Conservation (phyloP, 2,797 vertebrate species). For the Gallinago solitaria region DNA sequence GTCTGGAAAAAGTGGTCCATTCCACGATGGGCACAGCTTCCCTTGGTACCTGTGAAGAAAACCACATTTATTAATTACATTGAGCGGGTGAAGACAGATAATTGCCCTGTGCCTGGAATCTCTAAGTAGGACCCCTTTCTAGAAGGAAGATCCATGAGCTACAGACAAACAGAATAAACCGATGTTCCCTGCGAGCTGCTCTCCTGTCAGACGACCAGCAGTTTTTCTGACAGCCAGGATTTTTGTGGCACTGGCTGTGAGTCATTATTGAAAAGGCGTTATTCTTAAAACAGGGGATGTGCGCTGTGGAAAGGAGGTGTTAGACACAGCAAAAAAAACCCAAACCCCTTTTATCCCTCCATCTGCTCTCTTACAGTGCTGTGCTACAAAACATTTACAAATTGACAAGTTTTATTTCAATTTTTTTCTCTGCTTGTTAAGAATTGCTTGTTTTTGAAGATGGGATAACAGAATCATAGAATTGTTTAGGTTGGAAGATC, state of each 20-base stretch:
- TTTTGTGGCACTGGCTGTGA: conserved; percentile 25
- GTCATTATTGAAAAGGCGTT: conserved; percentile 8
- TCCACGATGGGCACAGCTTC: rapidly evolving
- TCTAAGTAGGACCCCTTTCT: neutral
- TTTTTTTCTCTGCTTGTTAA: neutral
- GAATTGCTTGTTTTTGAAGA: neutral
- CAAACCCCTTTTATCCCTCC: neutral
- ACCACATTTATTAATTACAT: conserved; percentile 35
- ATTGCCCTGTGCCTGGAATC: conserved; percentile 27
- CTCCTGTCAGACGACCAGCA: conserved; percentile 18
- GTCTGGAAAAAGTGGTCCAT: neutral
- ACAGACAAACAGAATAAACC: neutral
- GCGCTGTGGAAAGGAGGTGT: neutral
- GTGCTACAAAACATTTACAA: neutral
- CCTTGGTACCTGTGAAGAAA: neutral
- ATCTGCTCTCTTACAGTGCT: conserved; percentile 3
- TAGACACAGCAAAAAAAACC: neutral
- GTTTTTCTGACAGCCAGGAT: conserved; percentile 7
- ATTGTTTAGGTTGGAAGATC: too few species aligned
- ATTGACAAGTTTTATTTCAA: neutral
- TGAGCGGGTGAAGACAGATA: neutral
- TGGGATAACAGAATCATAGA: neutral
- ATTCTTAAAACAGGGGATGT: conserved; percentile 30
- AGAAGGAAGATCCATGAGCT: neutral
- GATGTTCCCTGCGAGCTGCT: neutral